Conservation (phyloP, 2,113 vertebrate species). For the Thryonomys swinderianus region DNA sequence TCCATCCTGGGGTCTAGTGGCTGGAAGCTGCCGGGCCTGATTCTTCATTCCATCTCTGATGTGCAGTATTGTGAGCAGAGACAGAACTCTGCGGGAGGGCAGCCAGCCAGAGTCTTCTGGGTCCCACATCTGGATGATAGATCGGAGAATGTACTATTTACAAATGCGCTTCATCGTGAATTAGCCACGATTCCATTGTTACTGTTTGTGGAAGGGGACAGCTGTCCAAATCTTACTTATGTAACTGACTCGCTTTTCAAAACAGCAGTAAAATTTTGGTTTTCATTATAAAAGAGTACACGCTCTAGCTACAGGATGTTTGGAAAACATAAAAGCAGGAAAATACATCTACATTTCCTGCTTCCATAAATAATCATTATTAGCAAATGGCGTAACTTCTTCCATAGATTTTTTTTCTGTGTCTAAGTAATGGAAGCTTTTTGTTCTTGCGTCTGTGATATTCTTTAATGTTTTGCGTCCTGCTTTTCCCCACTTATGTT, state of each 20-base stretch:
- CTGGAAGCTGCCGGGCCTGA: neutral
- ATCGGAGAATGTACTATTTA: slow-evolving; percentile 26
- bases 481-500: neutral
- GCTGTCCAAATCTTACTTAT: slow-evolving; percentile 40
- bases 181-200: slow-evolving; percentile 6
- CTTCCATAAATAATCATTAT: slow-evolving; percentile 24
- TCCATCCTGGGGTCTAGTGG: neutral
- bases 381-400: neutral
- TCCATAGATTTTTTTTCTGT: neutral
- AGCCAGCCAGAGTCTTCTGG: neutral
- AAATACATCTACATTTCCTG: neutral
- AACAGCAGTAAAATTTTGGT: neutral
- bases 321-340: neutral
- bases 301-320: neutral
- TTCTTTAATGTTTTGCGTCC: neutral
- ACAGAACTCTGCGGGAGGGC: neutral
- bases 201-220: neutral
- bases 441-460: neutral
- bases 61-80: neutral
- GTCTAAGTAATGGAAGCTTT: neutral
- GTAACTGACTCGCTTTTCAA: slow-evolving; percentile 32
- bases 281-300: slow-evolving; percentile 41
- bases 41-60: neutral
- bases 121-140: neutral
- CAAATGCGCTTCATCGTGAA: slow-evolving; percentile 12